Evolutionary conservation across 2,888 invertebrate genomes (phyloP).

Genomic region (Itoplectis maculator): DNA sequence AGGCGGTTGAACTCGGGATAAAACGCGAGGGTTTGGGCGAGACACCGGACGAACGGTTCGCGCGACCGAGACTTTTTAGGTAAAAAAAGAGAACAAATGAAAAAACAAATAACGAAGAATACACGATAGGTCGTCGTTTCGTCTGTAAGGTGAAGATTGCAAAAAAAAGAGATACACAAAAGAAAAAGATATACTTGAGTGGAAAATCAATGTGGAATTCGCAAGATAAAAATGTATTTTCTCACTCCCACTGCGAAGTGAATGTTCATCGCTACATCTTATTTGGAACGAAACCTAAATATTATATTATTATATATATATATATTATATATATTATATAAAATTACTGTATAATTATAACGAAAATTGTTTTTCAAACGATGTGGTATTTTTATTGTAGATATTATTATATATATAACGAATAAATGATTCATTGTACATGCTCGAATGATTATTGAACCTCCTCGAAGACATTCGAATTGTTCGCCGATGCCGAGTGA

Average conservation of each 20-base stretch:
- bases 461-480: neutral
- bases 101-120: slow-evolving; percentile 53
- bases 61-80: slow-evolving; percentile 15
- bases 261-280: slow-evolving; percentile 83
- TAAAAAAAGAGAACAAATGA: slow-evolving; percentile 29
- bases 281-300: slow-evolving; percentile 78
- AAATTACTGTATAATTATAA: slow-evolving; percentile 84
- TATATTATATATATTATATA: slow-evolving; percentile 49
- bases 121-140: slow-evolving; percentile 46
- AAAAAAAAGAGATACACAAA: slow-evolving; percentile 29
- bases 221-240: slow-evolving; percentile 81
- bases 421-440: slow-evolving; percentile 84
- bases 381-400: slow-evolving; percentile 84
- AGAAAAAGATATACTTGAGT: slow-evolving; percentile 73
- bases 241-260: slow-evolving; percentile 83
- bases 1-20: slow-evolving; percentile 66
- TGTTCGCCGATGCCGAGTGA: neutral
- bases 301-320: slow-evolving; percentile 60
- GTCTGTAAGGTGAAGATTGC: slow-evolving; percentile 65
- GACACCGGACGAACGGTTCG: slow-evolving; percentile 65
- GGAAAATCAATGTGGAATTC: slow-evolving; percentile 79
- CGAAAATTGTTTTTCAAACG: slow-evolving; percentile 84
- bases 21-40: slow-evolving; percentile 48
- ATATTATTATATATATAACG: slow-evolving; percentile 84
- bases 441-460: slow-evolving; percentile 41